A percentile compares a stretch with the other conserved stretches of the same genome.
phyloP scores from a whole-genome alignment of 2,113 vertebrate genomes.

The Dolichotis patagonum region DNA sequence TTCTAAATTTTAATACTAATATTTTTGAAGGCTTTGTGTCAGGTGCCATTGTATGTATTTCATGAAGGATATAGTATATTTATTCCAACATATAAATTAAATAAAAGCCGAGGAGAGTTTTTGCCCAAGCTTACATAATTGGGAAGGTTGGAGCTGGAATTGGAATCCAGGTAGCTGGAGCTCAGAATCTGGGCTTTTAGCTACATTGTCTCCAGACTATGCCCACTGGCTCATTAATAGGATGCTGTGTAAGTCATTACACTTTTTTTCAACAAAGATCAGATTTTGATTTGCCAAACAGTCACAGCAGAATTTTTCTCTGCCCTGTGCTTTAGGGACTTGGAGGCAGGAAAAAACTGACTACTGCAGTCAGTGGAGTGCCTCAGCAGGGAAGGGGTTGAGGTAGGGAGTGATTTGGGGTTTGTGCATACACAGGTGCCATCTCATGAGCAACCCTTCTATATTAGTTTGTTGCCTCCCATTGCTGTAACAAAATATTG shows the following conservation, averaged over 20 bases:
- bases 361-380: not conserved
- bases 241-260: not conserved
- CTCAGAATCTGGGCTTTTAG: not conserved
- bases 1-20: not conserved
- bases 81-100: not conserved
- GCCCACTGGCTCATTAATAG: not conserved
- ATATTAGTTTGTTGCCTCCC: not conserved
- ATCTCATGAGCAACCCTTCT: not conserved
- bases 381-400: not conserved
- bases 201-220: not conserved
- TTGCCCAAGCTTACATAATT: not conserved
- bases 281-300: not conserved
- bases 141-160: not conserved
- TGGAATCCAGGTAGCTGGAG: not conserved
- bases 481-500: not conserved
- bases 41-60: not conserved
- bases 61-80: not conserved
- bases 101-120: not conserved
- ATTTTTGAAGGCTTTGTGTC: not conserved
- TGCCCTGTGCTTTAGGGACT: not conserved
- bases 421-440: rapidly evolving
- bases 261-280: not conserved
- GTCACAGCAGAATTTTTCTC: not conserved
- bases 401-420: not conserved
- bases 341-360: not conserved